phyloP scores from a whole-genome alignment of 2,113 vertebrate species.

The Nycticryphes semicollaris region DNA sequence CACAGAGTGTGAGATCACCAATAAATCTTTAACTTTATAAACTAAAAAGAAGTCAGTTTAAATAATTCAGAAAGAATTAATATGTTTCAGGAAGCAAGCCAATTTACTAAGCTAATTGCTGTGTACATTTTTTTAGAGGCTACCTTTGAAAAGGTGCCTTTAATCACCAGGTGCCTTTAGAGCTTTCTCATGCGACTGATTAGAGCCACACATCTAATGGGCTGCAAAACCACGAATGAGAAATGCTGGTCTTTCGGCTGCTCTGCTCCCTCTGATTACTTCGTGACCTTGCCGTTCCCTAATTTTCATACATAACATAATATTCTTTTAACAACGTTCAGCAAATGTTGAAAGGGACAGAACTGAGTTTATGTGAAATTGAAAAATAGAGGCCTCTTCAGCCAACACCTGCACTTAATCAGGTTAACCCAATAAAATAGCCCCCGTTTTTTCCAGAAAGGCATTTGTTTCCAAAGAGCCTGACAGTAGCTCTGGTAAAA shows the following conservation, averaged over 20 bases:
- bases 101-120: constrained; percentile 46
- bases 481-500: not conserved
- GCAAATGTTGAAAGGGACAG: not conserved
- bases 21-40: constrained; percentile 46
- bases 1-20: not conserved
- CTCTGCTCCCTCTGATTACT: not conserved
- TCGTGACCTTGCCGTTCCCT: not conserved
- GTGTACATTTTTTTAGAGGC: constrained; percentile 2
- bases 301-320: not conserved
- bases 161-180: constrained; percentile 37
- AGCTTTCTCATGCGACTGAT: constrained; percentile 22
- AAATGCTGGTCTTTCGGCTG: not conserved
- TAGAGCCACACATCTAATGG: constrained; percentile 22
- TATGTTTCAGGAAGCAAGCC: constrained; percentile 25
- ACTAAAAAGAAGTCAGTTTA: constrained; percentile 21
- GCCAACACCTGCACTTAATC: not conserved
- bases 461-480: not conserved
- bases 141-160: constrained; percentile 43
- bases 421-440: not conserved
- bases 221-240: not conserved
- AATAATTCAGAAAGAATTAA: constrained; percentile 37
- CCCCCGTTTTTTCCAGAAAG: not conserved
- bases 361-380: not conserved
- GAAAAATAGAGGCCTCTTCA: not conserved
- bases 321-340: not conserved